Evolutionary conservation across 2,797 vertebrate species (phyloP), one percentile per base, ranked within the genome.

Genomic region (Setipinna tenuifilis): DNA sequence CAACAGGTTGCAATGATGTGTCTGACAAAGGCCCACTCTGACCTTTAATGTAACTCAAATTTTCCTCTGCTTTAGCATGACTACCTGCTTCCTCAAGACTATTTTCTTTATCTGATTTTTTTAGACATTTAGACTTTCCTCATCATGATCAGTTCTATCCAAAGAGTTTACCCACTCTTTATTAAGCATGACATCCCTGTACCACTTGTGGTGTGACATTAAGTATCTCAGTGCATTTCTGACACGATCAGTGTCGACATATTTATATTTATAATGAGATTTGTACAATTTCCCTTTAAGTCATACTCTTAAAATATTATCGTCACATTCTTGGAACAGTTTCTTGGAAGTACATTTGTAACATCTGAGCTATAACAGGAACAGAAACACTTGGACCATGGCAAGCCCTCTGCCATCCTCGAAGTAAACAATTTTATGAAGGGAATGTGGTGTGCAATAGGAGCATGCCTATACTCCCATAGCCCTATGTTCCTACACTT

Each of bases 391-490:
- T 4, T 5, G 83, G 83, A n/a, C 83, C 62, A 31, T 84, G 62
- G 2, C 31, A n/a, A 68, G 21, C 46, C 11, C 50, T 58, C 25
- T 82, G 81, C 5, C 81, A 17, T 7, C 81, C 81, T 25, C 25
- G 10, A 9, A 50, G 81, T 23, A 82, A 57, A 82, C 62, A 71
- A 19, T 1, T 75, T 86, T 54, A 80, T 44, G 54, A 86, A 83
- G 19, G 65, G 82, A 83, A 86, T 86, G 14, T 85, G 58, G 6
- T 3, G 54, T 59, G 84, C 84, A 44, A 81, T 21, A 21, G 80
- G 31, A 81, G 46, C 75, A 25, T 62, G 0, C 25, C 19, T 85
- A 6, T 10, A n/a, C 4, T 62, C n/a, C n/a, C n/a, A n/a, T n/a
- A n/a, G n/a, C n/a, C n/a, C n/a, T n/a, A n/a, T n/a, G n/a, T n/a